Conservation (phyloP, 2,113 vertebrate genomes). For the Myotis brandtii region DNA sequence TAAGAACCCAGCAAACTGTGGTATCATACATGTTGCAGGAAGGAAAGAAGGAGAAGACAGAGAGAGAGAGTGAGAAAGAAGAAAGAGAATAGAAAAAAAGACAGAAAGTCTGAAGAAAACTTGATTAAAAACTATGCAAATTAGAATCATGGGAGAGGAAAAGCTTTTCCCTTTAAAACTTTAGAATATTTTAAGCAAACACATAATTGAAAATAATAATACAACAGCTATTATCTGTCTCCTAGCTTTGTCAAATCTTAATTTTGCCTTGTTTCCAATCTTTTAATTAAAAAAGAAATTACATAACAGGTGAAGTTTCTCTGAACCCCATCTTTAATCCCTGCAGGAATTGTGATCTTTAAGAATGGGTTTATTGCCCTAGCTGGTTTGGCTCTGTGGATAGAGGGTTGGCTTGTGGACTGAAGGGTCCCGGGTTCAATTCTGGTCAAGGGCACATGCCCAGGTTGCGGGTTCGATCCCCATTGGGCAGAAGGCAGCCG, state of each 20-base stretch:
- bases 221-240: not conserved
- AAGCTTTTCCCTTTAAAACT: not conserved
- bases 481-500: too few species aligned
- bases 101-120: not conserved
- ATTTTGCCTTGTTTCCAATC: not conserved
- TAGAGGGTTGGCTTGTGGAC: too few species aligned
- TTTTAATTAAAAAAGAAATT: not conserved
- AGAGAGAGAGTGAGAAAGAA: too few species aligned
- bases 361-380: not conserved
- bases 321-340: not conserved
- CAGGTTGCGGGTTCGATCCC: too few species aligned
- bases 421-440: too few species aligned
- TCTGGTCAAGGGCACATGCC: too few species aligned
- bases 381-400: too few species aligned
- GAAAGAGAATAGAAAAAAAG: not conserved
- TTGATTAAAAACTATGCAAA: not conserved
- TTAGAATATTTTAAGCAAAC: conserved; percentile 20
- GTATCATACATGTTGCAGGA: not conserved
- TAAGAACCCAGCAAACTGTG: not conserved
- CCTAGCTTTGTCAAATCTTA: not conserved
- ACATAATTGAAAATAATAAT: not conserved
- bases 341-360: not conserved
- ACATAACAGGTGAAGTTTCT: not conserved
- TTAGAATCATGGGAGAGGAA: not conserved
- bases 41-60: not conserved